Evolutionary conservation across 2,113 vertebrate genomes (phyloP).

Genomic region (Catharus bicknelli): DNA sequence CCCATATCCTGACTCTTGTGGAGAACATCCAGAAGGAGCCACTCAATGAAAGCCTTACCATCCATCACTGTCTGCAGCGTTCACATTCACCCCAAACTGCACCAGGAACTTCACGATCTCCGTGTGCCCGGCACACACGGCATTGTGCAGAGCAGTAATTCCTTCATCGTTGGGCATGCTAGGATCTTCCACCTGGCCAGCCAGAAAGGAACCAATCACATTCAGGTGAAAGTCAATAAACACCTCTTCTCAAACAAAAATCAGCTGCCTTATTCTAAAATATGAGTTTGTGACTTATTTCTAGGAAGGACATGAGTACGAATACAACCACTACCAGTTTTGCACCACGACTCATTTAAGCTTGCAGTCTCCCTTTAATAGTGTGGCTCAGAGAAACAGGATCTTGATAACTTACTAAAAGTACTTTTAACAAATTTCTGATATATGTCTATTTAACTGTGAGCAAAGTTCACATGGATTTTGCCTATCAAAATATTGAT

Average conservation of each 20-base stretch:
- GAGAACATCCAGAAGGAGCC: background rate
- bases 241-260: background rate
- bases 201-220: background rate
- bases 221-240: background rate
- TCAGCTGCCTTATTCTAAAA: background rate
- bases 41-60: conserved; percentile 79
- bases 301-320: background rate
- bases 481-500: background rate
- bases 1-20: background rate
- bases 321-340: background rate
- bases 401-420: background rate
- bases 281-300: background rate
- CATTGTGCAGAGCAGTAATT: conserved; percentile 96
- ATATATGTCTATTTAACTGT: background rate
- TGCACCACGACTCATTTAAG: background rate
- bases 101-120: conserved; percentile 97
- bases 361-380: background rate
- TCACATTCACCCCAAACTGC: conserved; percentile 96
- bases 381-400: background rate
- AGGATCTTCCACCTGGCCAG: conserved; percentile 89
- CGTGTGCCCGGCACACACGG: conserved; percentile 94
- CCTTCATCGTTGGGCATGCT: conserved; percentile 96
- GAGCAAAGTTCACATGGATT: background rate
- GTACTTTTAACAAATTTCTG: background rate
- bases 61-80: conserved; percentile 95